phyloP scores from a whole-genome alignment of 2,888 invertebrate genomes.

The Stratiomys singularior region DNA sequence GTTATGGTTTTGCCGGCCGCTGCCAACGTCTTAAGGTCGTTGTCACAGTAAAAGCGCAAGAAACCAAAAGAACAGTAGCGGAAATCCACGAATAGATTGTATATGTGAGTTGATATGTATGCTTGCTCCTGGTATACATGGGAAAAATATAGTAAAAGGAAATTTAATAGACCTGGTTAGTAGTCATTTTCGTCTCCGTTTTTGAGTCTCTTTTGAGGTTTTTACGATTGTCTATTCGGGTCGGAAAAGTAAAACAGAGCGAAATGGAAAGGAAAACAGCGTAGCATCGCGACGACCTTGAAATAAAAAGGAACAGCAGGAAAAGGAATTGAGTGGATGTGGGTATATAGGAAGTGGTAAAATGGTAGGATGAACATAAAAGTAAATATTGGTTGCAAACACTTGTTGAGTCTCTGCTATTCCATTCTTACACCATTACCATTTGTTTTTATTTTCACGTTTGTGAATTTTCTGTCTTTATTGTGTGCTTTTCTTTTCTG shows the following conservation, averaged over 20 bases:
- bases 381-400: constrained; percentile 29
- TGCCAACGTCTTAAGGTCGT: constrained; percentile 15
- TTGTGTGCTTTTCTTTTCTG: background rate
- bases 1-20: background rate
- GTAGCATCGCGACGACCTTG: background rate
- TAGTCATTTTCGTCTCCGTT: background rate
- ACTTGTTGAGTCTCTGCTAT: constrained; percentile 30
- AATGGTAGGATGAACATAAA: constrained; percentile 16
- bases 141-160: constrained; percentile 21
- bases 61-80: constrained; percentile 2
- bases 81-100: constrained; percentile 1
- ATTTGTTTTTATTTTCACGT: background rate
- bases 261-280: background rate
- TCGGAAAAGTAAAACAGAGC: background rate
- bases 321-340: constrained; percentile 12
- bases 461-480: background rate
- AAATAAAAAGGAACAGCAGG: background rate
- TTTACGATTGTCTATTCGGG: background rate
- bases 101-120: background rate
- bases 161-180: constrained; percentile 29
- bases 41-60: constrained; percentile 17
- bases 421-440: background rate
- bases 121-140: background rate
- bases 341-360: constrained; percentile 22
- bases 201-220: background rate